A percentile compares a stretch with the other conserved stretches of the same genome.
Conservation (phyloP, 2,113 vertebrate genomes). For the Poeciliopsis prolifica region DNA sequence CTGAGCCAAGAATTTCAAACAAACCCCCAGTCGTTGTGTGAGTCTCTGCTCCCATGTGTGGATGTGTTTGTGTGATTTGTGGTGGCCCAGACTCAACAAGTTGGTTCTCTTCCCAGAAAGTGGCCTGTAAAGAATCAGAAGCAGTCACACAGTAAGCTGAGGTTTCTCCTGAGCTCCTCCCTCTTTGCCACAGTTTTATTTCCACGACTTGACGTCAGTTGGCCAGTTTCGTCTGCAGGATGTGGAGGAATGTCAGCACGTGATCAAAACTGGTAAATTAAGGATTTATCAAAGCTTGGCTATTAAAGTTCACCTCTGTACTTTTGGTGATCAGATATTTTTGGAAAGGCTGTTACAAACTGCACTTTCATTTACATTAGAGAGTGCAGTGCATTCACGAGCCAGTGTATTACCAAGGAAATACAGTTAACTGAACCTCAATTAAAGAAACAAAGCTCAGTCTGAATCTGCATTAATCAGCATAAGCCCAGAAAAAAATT, state of each 20-base stretch:
- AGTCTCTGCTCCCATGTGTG: constrained; percentile 14
- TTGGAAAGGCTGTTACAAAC: constrained; percentile 35
- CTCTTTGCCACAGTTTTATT: constrained; percentile 56
- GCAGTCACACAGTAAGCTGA: constrained; percentile 46
- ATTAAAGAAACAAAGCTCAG: constrained; percentile 8
- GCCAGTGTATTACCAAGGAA: constrained; percentile 22
- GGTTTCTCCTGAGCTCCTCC: constrained; percentile 45
- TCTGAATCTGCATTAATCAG: constrained; percentile 1
- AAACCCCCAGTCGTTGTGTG: constrained; percentile 6
- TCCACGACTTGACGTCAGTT: constrained; percentile 60
- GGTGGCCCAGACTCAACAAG: constrained; percentile 22
- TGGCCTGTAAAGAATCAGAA: constrained; percentile 43
- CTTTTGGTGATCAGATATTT: constrained; percentile 9
- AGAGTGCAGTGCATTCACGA: background rate
- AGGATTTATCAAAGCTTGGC: constrained; percentile 1
- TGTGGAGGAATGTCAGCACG: background rate
- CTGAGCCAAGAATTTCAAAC: constrained; percentile 18
- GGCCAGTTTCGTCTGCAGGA: constrained; percentile 21
- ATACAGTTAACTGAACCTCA: constrained; percentile 28
- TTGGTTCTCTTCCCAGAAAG: constrained; percentile 43
- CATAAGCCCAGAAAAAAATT: background rate
- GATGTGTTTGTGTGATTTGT: constrained; percentile 32
- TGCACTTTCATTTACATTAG: constrained; percentile 12
- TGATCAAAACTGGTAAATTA: background rate
- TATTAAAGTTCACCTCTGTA: constrained; percentile 3